Base-by-base conservation (phyloP, 2,113 vertebrate species). In the Pipa parva region DNA sequence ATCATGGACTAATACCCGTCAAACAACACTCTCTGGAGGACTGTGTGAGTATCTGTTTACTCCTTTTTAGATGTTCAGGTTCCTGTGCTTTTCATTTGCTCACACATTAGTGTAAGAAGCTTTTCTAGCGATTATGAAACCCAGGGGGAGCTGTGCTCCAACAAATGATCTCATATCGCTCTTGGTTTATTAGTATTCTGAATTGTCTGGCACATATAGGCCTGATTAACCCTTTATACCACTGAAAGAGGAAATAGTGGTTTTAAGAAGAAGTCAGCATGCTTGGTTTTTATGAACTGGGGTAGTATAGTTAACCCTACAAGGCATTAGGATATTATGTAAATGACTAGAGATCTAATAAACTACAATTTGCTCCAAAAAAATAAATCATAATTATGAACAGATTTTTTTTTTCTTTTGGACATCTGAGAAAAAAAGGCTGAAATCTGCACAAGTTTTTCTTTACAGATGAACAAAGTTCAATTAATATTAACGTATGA, bases 81-180 rank as follows among this genome's bases (percentile, higher is more conserved):
- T 45, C 1, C 25, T 27, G 28, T 42, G 5, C 21, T 22, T 64
- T 42, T 45, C 51, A 42, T 55, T 55, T 42, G 18, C 24, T 37
- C 33, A 22, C 20, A 42, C 50, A 54, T 63, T 56, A 42, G 33
- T 26, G 22, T 24, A 42, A 45, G 36, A 22, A 7, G 18, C 51
- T 24, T 46, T 37, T 46, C 37, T 56, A 12, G 51, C 27, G 1
- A 8, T 31, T 6, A 2, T 28, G 7, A 24, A 56, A 46, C 54
- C 63, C 63, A 65, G 63, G 63, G 51, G 63, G 63, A 65, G 63
- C 63, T 65, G 51, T 65, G 25, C 51, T 56, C 63, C 20, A 65
- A 46, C 36, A 56, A 56, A 65, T 65, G 36, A 65, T 55, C 25
- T 10, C 21, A 11, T 2, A 22, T 56, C 26, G n/a, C 8, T 28